phyloP scores from a whole-genome alignment of 2,888 invertebrate species.

The Megaustenia siamemsis region DNA sequence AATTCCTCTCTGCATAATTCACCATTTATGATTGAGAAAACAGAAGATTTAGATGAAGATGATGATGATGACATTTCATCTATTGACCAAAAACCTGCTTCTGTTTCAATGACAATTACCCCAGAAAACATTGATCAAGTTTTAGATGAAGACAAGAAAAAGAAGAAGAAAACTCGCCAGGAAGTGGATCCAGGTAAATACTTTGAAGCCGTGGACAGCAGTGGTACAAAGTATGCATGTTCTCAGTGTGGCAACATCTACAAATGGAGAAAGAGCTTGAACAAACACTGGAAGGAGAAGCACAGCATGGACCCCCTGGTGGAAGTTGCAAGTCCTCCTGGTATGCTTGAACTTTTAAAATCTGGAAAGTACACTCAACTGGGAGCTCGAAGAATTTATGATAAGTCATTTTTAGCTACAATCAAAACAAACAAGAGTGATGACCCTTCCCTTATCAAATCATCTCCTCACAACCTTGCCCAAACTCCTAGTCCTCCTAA shows the following conservation, averaged over 20 bases:
- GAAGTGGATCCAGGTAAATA: conserved; percentile 78
- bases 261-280: conserved; percentile 80
- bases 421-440: conserved; percentile 49
- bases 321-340: conserved; percentile 67
- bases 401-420: conserved; percentile 54
- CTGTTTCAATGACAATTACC: conserved; percentile 29
- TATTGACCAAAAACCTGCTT: conserved; percentile 6
- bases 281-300: conserved; percentile 81
- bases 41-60: conserved; percentile 63
- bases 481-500: conserved; percentile 44
- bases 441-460: conserved; percentile 2
- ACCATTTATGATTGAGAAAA: conserved; percentile 1
- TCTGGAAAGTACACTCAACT: conserved; percentile 59
- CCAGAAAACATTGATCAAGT: conserved; percentile 44
- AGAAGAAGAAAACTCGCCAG: conserved; percentile 73
- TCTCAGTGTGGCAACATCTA: conserved; percentile 80
- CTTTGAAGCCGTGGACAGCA: conserved; percentile 73
- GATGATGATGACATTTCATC: conserved; percentile 57
- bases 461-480: conserved; percentile 22
- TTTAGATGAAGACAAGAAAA: conserved; percentile 56
- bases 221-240: conserved; percentile 79
- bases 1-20: not conserved
- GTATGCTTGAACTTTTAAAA: conserved; percentile 60
- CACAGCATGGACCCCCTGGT: conserved; percentile 77
- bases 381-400: conserved; percentile 56